These are phyloP conservation scores for Pseudopodoces humilis DNA, from an alignment of 2,113 vertebrate species.

Conservation along the genomic window DNA sequence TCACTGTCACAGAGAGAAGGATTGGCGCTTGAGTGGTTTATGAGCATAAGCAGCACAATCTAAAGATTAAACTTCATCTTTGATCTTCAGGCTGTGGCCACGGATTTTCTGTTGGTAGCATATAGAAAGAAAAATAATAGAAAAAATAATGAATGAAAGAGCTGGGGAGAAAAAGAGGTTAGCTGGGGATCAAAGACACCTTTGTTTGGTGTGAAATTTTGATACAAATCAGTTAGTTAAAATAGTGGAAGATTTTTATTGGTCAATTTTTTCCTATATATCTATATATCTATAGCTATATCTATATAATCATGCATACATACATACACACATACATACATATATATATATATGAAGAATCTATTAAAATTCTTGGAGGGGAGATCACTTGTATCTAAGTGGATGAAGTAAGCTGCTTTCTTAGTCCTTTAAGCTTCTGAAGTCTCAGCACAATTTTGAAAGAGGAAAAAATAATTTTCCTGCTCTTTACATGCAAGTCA, in stretches of 20 bases:
- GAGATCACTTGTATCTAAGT: neutral
- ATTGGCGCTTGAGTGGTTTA: slow-evolving; percentile 9
- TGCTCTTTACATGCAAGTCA: slow-evolving; percentile 63
- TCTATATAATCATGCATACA: no score
- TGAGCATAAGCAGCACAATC: neutral
- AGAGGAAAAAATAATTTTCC: neutral
- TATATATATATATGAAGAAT: neutral
- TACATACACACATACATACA: neutral
- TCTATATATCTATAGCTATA: no score
- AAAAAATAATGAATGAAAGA: neutral
- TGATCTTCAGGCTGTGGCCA: slow-evolving; percentile 28
- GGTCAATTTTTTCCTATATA: neutral
- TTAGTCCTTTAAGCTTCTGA: slow-evolving; percentile 46
- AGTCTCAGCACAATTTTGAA: slow-evolving; percentile 61
- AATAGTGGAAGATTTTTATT: neutral
- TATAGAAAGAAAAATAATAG: slow-evolving; percentile 17
- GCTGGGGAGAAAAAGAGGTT: neutral
- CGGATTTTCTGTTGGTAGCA: slow-evolving; percentile 27
- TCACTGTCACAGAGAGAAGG: neutral
- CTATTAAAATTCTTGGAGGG: neutral
- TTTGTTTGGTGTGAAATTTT: neutral
- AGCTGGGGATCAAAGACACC: neutral
- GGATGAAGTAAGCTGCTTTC: neutral
- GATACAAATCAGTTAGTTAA: neutral
- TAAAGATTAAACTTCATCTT: slow-evolving; percentile 59